Conservation (phyloP, 2,888 invertebrate genomes). For the Conops quadrifasciatus region DNA sequence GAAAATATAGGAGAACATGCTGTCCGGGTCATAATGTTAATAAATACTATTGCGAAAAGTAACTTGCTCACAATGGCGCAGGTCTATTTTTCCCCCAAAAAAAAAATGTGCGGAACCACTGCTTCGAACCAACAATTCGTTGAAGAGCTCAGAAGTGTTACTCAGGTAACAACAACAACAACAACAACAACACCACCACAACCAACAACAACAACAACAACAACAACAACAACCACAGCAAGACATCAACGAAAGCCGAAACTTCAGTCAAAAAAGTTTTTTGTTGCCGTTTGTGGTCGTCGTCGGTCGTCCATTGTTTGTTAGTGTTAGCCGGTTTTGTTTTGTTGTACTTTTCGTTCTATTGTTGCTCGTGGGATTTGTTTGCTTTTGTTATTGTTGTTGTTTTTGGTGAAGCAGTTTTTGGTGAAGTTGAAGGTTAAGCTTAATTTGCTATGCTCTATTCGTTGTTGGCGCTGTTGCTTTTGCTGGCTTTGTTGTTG, state of each 20-base stretch:
- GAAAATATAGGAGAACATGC: too few relatives aligned
- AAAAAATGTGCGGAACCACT: too few relatives aligned
- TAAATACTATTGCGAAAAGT: too few relatives aligned
- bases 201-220: background rate
- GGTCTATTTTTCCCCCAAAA: background rate
- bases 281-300: slow-evolving; percentile 24
- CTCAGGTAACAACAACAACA: too few relatives aligned
- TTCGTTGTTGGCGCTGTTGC: too few relatives aligned
- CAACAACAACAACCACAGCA: slow-evolving; percentile 23
- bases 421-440: background rate
- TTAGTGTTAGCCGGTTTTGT: slow-evolving; percentile 20
- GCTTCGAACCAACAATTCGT: too few relatives aligned
- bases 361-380: slow-evolving; percentile 1
- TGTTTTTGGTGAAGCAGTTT: slow-evolving; percentile 1
- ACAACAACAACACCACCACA: background rate
- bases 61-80: too few relatives aligned
- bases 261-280: background rate
- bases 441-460: background rate
- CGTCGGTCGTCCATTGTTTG: slow-evolving; percentile 12
- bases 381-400: slow-evolving; percentile 25
- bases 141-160: too few relatives aligned
- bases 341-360: slow-evolving; percentile 29
- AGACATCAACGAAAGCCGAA: background rate
- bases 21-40: too few relatives aligned
- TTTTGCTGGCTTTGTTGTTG: background rate